A percentile compares a stretch with the other conserved stretches of the same genome.
phyloP scores from a whole-genome alignment of 1,140 invertebrate genomes.

The Drosophila varians region DNA sequence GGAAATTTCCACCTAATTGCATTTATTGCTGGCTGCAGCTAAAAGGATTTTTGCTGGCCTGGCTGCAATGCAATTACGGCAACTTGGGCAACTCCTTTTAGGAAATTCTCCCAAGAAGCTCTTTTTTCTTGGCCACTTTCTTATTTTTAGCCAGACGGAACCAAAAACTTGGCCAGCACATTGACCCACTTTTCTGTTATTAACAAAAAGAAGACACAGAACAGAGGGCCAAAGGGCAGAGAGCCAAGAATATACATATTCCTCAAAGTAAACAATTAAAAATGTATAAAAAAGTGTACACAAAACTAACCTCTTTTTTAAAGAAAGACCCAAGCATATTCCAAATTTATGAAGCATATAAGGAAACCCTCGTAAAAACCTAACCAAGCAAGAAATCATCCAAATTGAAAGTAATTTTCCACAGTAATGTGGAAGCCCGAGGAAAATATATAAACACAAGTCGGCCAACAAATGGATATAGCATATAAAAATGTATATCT shows the following conservation, averaged over 20 bases:
- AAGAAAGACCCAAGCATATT: not conserved
- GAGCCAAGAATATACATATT: slow-evolving; percentile 10
- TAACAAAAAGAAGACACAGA: slow-evolving; percentile 3
- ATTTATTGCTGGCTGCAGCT: slow-evolving; percentile 52
- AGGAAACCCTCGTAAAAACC: slow-evolving; percentile 60
- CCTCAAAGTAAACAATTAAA: slow-evolving; percentile 32
- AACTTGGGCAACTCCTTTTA: slow-evolving; percentile 38
- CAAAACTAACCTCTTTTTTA: not conserved
- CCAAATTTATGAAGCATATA: slow-evolving; percentile 30
- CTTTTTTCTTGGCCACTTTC: not conserved
- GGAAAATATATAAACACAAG: slow-evolving; percentile 18
- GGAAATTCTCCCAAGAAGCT: slow-evolving; percentile 9
- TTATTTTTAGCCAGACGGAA: slow-evolving; percentile 16
- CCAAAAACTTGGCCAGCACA: slow-evolving; percentile 45
- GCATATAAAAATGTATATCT: slow-evolving; percentile 32
- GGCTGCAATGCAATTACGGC: slow-evolving; percentile 55
- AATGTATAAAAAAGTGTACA: not conserved
- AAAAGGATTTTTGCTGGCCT: slow-evolving; percentile 41
- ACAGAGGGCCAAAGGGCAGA: slow-evolving; percentile 7
- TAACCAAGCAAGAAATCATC: slow-evolving; percentile 51
- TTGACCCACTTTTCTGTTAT: slow-evolving; percentile 55
- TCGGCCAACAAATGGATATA: slow-evolving; percentile 31
- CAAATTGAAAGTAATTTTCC: slow-evolving; percentile 73
- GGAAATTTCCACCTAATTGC: slow-evolving; percentile 54
- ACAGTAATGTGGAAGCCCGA: slow-evolving; percentile 1